phyloP scores from a whole-genome alignment of 1,140 invertebrate species.

The Anagrus nilaparvatae region DNA sequence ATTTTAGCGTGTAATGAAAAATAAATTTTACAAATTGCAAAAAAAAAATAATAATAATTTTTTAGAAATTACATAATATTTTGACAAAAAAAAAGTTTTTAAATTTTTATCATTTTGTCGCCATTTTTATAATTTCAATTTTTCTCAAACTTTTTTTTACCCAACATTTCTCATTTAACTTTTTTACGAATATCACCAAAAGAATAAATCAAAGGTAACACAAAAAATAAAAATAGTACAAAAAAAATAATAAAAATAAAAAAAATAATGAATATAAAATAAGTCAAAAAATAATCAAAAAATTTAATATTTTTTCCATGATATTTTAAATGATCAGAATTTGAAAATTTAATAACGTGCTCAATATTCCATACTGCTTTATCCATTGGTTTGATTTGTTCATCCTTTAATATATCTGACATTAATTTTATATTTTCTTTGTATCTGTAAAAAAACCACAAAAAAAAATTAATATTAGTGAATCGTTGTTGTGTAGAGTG shows the following conservation, averaged over 20 bases:
- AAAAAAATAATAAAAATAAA: slow-evolving; percentile 8
- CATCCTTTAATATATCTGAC: slow-evolving; percentile 30
- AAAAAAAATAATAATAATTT: too few relatives aligned
- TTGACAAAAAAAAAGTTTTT: too few relatives aligned
- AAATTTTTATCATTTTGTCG: not conserved
- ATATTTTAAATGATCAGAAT: slow-evolving; percentile 33
- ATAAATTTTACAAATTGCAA: too few relatives aligned
- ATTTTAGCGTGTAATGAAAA: too few relatives aligned
- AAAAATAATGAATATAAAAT: slow-evolving; percentile 12
- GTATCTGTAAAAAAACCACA: slow-evolving; percentile 25
- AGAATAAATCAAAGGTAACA: too few relatives aligned
- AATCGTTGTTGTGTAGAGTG: not conserved
- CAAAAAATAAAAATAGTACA: slow-evolving; percentile 1
- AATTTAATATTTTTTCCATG: slow-evolving; percentile 27
- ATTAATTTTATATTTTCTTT: slow-evolving; percentile 27
- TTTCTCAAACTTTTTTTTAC: not conserved
- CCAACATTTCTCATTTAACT: not conserved
- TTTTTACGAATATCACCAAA: not conserved
- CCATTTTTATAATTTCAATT: not conserved
- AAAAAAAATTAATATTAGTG: not conserved
- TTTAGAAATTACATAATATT: too few relatives aligned
- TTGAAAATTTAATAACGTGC: slow-evolving; percentile 41
- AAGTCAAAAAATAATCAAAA: slow-evolving; percentile 24
- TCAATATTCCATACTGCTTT: slow-evolving; percentile 39
- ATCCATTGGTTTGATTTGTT: slow-evolving; percentile 33